Evolutionary conservation across 2,113 vertebrate species (phyloP).

Genomic region (Heteronetta atricapilla): DNA sequence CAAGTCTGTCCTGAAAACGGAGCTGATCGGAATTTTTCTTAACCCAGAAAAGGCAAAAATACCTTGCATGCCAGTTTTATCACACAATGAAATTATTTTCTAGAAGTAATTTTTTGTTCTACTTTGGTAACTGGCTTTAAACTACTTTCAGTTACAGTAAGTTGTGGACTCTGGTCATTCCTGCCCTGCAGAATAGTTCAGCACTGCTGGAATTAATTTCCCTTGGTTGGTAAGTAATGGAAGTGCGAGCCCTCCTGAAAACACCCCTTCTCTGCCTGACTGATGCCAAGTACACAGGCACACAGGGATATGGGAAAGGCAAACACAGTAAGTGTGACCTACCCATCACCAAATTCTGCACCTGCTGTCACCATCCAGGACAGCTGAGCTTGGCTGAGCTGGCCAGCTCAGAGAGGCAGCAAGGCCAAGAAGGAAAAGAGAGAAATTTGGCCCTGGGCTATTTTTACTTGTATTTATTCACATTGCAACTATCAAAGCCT

Average conservation of each 20-base stretch:
- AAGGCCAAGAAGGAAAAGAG: background rate
- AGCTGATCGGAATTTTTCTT: background rate
- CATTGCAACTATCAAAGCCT: background rate
- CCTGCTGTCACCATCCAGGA: background rate
- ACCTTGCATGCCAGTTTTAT: background rate
- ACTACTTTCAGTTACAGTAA: background rate
- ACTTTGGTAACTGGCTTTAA: background rate
- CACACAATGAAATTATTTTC: background rate
- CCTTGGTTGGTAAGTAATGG: background rate
- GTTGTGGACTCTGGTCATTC: background rate
- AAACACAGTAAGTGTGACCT: background rate
- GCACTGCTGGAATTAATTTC: background rate
- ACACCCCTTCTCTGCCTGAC: rapidly evolving
- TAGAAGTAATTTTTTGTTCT: background rate
- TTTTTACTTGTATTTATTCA: background rate
- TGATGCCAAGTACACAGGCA: background rate
- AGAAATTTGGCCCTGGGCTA: background rate
- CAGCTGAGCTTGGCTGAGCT: background rate
- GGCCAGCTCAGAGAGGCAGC: background rate
- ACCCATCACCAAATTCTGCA: background rate
- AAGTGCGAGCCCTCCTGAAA: background rate
- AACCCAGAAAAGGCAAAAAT: background rate
- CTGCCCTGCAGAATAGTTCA: background rate
- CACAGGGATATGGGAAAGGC: background rate
- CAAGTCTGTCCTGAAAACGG: background rate